Base-by-base conservation (phyloP, 2,113 vertebrate species). In the Eublepharis macularius region DNA sequence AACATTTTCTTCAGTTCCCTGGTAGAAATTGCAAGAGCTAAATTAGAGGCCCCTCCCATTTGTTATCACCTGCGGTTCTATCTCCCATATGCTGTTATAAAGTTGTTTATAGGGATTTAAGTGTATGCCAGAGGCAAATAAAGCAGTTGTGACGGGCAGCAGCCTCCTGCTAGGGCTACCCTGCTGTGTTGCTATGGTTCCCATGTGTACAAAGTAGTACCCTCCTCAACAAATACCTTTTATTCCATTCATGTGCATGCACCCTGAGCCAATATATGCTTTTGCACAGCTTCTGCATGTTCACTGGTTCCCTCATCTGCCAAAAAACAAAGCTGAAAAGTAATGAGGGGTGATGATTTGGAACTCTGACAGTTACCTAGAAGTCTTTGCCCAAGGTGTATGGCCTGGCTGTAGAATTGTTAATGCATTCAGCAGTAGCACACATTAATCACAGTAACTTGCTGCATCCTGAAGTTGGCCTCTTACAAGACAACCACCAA, bases 31-130 rank as follows among this genome's bases (percentile, higher is more conserved):
- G 54, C n/a, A 60, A 80, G 60, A 72, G 45, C 34, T 41, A 74
- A 76, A 79, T 80, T 83, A 74, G 43, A 72, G 29, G 87, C 79
- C 68, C 0, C 85, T 92, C 91, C 90, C 72, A 84, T 92, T 92
- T 94, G 93, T 90, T 32, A 11, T 92, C 51, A 1, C 29, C 7
- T 72, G n/a, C 76, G 86, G 6, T 81, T 21, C 88, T 94, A 82
- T 93, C 90, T 94, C 83, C 82, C 94, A 95, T 94, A 90, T 95
- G 94, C 85, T 94, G 92, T 84, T 87, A 92, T 90, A 93, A 89
- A 5, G 26, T 70, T 0, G 0, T 90, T 94, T 87, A 91, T 12
- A 0, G 85, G 76, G 82, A 39, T 63, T 68, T 0, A 4, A 0
- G n/a, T 68, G 78, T 91, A 0, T 88, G 57, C 68, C 68, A 80